Evolutionary conservation across 2,113 vertebrate species (phyloP).

Genomic region (Cheilinus undulatus): DNA sequence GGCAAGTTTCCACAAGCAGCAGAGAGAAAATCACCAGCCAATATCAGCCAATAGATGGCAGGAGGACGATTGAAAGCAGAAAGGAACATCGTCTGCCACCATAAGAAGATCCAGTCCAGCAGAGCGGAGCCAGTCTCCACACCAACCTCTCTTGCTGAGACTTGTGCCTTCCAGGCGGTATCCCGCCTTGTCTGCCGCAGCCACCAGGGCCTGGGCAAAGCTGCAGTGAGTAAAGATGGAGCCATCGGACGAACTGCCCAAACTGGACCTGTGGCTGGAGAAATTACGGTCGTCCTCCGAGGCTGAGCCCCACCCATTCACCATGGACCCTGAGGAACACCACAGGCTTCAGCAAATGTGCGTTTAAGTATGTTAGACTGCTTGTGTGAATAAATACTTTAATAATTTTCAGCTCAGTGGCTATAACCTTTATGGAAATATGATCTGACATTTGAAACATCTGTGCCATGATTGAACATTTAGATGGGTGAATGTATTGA

Average conservation of each 20-base stretch:
- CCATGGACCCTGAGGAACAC: constrained; percentile 94
- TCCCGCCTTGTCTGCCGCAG: constrained; percentile 96
- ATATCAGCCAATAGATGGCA: constrained; percentile 41
- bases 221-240: constrained; percentile 96
- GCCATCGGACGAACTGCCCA: constrained; percentile 95
- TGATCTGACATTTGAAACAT: constrained; percentile 54
- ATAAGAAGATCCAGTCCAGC: constrained; percentile 44
- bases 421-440: constrained; percentile 24
- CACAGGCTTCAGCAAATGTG: constrained; percentile 70
- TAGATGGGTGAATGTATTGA: constrained; percentile 28
- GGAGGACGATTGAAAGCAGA: constrained; percentile 50
- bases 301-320: constrained; percentile 98
- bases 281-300: constrained; percentile 96
- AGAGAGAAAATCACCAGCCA: constrained; percentile 41
- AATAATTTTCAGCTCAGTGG: constrained; percentile 12
- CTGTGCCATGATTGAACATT: constrained; percentile 45
- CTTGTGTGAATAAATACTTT: background rate
- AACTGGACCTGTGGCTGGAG: constrained; percentile 97
- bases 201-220: constrained; percentile 96
- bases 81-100: constrained; percentile 35
- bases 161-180: constrained; percentile 96
- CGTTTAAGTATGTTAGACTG: background rate
- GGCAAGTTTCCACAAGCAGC: constrained; percentile 47
- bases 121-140: constrained; percentile 29
- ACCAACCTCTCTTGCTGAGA: constrained; percentile 96